These are phyloP conservation scores for Gallinago nigripennis DNA, from an alignment of 2,797 vertebrate genomes.

Conservation along the genomic window DNA sequence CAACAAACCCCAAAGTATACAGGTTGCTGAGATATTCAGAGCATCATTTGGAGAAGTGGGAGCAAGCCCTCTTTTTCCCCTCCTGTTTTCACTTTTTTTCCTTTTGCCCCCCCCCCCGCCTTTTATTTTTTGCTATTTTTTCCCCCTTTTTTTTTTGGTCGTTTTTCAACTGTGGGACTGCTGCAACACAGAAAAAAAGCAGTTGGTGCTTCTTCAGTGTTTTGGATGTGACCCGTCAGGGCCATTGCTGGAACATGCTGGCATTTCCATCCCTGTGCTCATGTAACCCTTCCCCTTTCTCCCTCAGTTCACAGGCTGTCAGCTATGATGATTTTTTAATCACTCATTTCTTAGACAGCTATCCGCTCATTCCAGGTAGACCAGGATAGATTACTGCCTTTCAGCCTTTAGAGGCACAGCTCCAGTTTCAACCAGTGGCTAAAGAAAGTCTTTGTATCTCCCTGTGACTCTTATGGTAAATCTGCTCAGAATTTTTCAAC, in stretches of 20 bases:
- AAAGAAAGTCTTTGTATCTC: background rate
- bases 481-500: background rate
- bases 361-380: background rate
- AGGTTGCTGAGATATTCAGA: background rate
- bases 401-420: background rate
- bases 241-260: accelerated
- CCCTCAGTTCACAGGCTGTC: background rate
- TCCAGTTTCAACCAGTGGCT: background rate
- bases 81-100: too few relatives aligned
- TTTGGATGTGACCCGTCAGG: accelerated
- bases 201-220: background rate
- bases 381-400: background rate
- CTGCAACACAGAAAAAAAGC: background rate
- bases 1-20: background rate
- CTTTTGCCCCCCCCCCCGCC: too few relatives aligned
- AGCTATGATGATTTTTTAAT: background rate
- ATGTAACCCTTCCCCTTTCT: background rate
- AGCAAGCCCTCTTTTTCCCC: background rate
- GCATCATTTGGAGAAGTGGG: background rate
- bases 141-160: background rate
- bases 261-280: background rate
- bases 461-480: background rate
- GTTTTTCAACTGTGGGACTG: background rate
- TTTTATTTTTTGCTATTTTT: background rate
- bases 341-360: background rate